Evolutionary conservation across 1,140 invertebrate species (phyloP), one percentile per base, ranked within the genome.

Genomic region (Halesus radiatus): DNA sequence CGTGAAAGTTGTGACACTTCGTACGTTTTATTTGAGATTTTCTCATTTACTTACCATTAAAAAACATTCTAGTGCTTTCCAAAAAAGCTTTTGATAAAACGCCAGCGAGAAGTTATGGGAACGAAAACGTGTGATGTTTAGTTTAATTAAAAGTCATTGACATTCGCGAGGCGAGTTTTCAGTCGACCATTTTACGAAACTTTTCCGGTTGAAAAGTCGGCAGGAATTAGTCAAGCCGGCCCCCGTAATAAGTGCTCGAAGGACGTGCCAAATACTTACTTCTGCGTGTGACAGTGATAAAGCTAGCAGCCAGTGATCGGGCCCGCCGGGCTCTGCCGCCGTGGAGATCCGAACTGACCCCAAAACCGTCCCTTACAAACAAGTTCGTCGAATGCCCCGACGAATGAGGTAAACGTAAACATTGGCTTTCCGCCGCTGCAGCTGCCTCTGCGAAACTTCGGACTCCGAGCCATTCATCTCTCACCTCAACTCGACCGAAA

Each of bases 201-300:
- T 72, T 72, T 52, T 53, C 20, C 37, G 50, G 45, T 20, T 72
- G 68, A 53, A 7, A 52, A 53, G 45, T 13, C 68, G 68, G 45
- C 20, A 23, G 68, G 26, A 72, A 72, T 72, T 72, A n/a, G 45
- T 66, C 23, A 66, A 66, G n/a, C n/a, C 20, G 37, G 37, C 45
- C 68, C 73, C 58, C 45, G 60, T 62, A 62, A 76, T 52, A 64
- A 50, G 72, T 64, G 58, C 4, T 45, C 37, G 52, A 76, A 60
- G 29, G 58, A 76, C 74, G 74, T 76, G 74, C 58, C 74, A 76
- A 76, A 62, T 76, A 76, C 26, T 45, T 60, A 32, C 6, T 53
- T 22, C 37, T 56, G 58, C 32, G 74, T 50, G 56, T 76, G 74
- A 76, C 74, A 76, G 74, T 76, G 74, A 76, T 64, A 62, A 64